phyloP scores from a whole-genome alignment of 2,113 vertebrate genomes.

The Halcyon senegalensis region DNA sequence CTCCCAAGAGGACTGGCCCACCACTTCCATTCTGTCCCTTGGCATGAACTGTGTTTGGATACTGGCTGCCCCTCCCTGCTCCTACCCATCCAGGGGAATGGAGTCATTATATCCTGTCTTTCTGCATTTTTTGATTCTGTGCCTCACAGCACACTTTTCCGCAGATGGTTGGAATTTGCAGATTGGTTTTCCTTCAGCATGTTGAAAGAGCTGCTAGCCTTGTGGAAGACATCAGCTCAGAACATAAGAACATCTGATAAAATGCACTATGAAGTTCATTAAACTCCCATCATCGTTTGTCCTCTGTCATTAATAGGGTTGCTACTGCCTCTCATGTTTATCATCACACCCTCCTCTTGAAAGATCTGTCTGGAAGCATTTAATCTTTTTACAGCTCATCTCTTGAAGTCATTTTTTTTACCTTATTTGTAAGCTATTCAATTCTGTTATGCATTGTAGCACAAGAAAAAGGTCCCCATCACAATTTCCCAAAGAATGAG shows the following conservation, averaged over 20 bases:
- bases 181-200: background rate
- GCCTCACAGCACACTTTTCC: background rate
- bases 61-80: background rate
- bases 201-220: background rate
- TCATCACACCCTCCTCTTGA: background rate
- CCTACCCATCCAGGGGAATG: background rate
- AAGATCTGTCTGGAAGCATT: background rate
- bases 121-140: background rate
- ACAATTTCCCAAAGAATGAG: background rate
- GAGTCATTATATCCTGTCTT: background rate
- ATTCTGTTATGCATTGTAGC: background rate
- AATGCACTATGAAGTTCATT: background rate
- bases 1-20: background rate
- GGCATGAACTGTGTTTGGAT: background rate
- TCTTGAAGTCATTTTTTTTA: background rate
- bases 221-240: background rate
- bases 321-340: background rate
- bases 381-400: background rate
- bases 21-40: background rate
- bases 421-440: background rate
- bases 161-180: background rate
- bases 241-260: background rate
- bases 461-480: background rate
- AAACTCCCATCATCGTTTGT: background rate
- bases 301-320: slow-evolving; percentile 5